Evolutionary conservation across 2,888 invertebrate genomes (phyloP).

Genomic region (Nomada lathburiana): DNA sequence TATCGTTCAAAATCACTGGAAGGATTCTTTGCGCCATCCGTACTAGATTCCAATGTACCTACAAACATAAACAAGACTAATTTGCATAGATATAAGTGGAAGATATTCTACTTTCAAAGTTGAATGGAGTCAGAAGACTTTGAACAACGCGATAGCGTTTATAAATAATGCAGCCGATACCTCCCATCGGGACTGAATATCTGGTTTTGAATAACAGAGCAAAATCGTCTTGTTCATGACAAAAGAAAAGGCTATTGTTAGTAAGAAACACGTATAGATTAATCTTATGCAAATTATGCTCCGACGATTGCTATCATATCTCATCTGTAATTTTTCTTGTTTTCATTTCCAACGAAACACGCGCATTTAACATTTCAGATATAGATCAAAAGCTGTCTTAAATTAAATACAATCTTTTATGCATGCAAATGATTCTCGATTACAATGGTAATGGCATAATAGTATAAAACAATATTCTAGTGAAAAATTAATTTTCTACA

Average conservation of each 20-base stretch:
- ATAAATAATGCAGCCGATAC: conserved; percentile 57
- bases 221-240: background rate
- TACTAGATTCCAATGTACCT: background rate
- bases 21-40: background rate
- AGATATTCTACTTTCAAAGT: conserved; percentile 8
- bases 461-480: too few species aligned
- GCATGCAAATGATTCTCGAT: background rate
- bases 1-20: background rate
- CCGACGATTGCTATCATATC: background rate
- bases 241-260: background rate
- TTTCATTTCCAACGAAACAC: background rate
- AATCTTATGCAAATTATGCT: conserved; percentile 6
- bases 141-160: conserved; percentile 40
- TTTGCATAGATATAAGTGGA: conserved; percentile 34
- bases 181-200: conserved; percentile 36
- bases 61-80: background rate
- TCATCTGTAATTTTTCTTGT: background rate
- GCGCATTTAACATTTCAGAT: background rate
- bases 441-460: background rate
- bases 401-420: background rate
- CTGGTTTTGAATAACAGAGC: conserved; percentile 18
- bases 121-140: conserved; percentile 30
- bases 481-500: too few species aligned
- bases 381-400: background rate
- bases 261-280: conserved; percentile 7